Conservation (phyloP, 2,113 vertebrate species). For the Rhinolophus sinicus region DNA sequence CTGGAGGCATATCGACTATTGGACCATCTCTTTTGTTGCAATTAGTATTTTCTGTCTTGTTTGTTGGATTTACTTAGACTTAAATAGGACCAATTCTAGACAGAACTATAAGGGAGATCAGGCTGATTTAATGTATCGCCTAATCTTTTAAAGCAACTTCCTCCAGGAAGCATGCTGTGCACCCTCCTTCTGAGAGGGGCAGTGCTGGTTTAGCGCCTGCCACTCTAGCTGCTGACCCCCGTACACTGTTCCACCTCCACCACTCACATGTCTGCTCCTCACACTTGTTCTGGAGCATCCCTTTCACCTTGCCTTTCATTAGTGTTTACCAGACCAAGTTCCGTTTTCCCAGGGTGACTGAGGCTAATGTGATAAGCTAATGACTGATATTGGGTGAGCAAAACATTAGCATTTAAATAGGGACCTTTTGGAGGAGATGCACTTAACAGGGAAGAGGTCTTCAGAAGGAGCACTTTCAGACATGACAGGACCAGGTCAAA, state of each 20-base stretch:
- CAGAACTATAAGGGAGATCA: background rate
- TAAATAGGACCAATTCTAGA: background rate
- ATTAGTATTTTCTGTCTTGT: background rate
- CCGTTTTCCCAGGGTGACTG: slow-evolving; percentile 69
- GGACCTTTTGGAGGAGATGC: slow-evolving; percentile 55
- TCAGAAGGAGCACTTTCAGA: slow-evolving; percentile 36
- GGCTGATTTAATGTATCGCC: background rate
- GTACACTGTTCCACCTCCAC: background rate
- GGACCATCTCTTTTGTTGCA: background rate
- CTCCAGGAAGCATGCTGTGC: background rate
- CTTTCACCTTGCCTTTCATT: slow-evolving; percentile 69
- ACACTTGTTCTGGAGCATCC: slow-evolving; percentile 43
- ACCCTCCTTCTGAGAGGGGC: background rate
- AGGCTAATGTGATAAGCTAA: slow-evolving; percentile 77
- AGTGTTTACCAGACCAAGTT: slow-evolving; percentile 55
- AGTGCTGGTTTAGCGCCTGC: background rate
- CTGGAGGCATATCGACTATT: background rate
- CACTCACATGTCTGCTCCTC: background rate
- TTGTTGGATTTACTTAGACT: slow-evolving; percentile 33
- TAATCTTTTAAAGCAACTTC: background rate
- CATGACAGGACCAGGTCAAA: slow-evolving; percentile 59
- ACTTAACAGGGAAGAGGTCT: slow-evolving; percentile 66
- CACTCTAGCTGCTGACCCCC: background rate
- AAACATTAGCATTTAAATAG: slow-evolving; percentile 75
- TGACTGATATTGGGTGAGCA: slow-evolving; percentile 63